These are phyloP conservation scores for Etheostoma nigrum DNA, from an alignment of 2,797 vertebrate species.

Conservation along the genomic window DNA sequence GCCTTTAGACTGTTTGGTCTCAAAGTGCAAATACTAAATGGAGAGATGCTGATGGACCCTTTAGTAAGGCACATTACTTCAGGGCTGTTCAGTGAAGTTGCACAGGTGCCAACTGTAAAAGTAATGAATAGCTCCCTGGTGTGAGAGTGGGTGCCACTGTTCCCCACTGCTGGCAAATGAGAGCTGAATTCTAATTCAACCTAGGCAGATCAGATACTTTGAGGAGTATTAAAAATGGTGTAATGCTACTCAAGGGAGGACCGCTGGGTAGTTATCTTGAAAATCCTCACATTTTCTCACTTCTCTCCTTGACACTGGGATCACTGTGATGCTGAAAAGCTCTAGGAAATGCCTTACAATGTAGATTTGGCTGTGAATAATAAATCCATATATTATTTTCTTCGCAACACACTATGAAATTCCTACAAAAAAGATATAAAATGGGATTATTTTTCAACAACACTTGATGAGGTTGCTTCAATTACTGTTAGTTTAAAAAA, in stretches of 20 bases:
- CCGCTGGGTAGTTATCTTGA: conserved; percentile 5
- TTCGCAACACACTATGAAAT: background rate
- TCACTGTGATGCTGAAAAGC: conserved; percentile 2
- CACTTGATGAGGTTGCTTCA: background rate
- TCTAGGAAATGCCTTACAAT: conserved; percentile 1
- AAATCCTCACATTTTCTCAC: conserved; percentile 28
- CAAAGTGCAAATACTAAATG: conserved; percentile 60
- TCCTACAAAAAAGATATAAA: background rate
- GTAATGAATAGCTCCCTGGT: conserved; percentile 68
- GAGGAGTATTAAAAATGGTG: conserved; percentile 43
- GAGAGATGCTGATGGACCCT: conserved; percentile 53
- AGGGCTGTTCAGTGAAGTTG: conserved; percentile 58
- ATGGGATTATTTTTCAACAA: background rate
- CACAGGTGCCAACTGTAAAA: conserved; percentile 66
- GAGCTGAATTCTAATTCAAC: conserved; percentile 59
- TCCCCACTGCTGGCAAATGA: conserved; percentile 45
- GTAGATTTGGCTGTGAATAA: conserved; percentile 10
- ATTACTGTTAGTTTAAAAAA: background rate
- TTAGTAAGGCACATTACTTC: conserved; percentile 57
- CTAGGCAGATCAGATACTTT: conserved; percentile 51
- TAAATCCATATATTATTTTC: background rate
- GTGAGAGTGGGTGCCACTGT: conserved; percentile 33
- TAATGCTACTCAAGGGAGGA: conserved; percentile 22
- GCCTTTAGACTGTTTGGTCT: conserved; percentile 51
- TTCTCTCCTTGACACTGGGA: conserved; percentile 23